Percentiles rank a stretch among this genome's conserved stretches.
Evolutionary conservation across 2,888 invertebrate genomes (phyloP).

Genomic region (Hirudinaria manillensis): DNA sequence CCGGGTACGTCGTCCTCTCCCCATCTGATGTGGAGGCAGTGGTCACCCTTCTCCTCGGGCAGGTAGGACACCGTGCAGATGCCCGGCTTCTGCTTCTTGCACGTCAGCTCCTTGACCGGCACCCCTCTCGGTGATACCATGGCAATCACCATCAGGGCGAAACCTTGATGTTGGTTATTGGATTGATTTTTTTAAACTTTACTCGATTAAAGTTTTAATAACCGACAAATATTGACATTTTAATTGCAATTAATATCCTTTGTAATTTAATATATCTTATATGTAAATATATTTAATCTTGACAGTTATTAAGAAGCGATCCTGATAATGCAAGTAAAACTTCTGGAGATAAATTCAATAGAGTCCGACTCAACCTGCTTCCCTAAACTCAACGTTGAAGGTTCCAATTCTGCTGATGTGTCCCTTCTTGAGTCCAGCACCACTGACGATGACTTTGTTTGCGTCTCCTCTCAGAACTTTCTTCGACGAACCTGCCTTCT

Average conservation of each 20-base stretch:
- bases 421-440: slow-evolving; percentile 92
- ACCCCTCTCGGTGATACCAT: slow-evolving; percentile 84
- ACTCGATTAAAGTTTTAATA: too few relatives aligned
- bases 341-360: neutral
- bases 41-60: slow-evolving; percentile 80
- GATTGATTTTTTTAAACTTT: too few relatives aligned
- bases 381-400: slow-evolving; percentile 79
- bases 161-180: slow-evolving; percentile 65
- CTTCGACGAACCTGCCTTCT: slow-evolving; percentile 57
- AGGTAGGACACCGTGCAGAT: slow-evolving; percentile 61
- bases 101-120: slow-evolving; percentile 86
- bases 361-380: slow-evolving; percentile 69
- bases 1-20: slow-evolving; percentile 94
- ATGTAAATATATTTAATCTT: too few relatives aligned
- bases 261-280: too few relatives aligned
- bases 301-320: too few relatives aligned
- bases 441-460: slow-evolving; percentile 79
- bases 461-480: slow-evolving; percentile 90
- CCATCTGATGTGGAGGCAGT: slow-evolving; percentile 59
- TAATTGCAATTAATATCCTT: too few relatives aligned
- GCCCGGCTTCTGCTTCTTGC: slow-evolving; percentile 63
- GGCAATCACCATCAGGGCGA: slow-evolving; percentile 85
- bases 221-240: too few relatives aligned
- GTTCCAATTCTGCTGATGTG: slow-evolving; percentile 84
- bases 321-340: too few relatives aligned